These are phyloP conservation scores for Peucedramus taeniatus DNA, from an alignment of 2,113 vertebrate species.

Conservation along the genomic window DNA sequence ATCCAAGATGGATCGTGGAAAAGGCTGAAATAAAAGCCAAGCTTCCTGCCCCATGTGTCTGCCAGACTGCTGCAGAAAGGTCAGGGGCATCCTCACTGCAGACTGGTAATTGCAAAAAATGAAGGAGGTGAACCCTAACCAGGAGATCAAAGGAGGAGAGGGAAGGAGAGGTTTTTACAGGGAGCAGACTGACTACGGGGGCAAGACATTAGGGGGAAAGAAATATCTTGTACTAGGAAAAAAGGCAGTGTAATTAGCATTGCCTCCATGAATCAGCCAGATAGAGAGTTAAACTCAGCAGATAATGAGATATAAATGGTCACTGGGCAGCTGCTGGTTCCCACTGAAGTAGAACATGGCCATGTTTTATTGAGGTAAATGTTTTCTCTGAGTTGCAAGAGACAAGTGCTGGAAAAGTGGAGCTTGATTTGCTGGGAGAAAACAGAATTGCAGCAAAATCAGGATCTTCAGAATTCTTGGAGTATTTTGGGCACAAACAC, in stretches of 20 bases:
- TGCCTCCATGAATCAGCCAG: background rate
- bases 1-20: slow-evolving; percentile 65
- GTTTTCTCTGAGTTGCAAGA: fast-evolving
- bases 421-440: background rate
- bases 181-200: slow-evolving; percentile 4
- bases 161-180: background rate
- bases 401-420: background rate
- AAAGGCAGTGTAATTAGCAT: background rate
- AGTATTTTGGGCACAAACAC: fast-evolving
- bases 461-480: background rate
- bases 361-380: background rate
- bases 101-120: slow-evolving; percentile 70
- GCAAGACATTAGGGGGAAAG: background rate
- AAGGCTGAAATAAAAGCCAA: slow-evolving; percentile 50
- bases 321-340: background rate
- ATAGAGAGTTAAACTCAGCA: background rate
- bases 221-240: background rate
- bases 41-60: slow-evolving; percentile 75
- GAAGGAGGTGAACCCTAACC: slow-evolving; percentile 65
- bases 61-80: slow-evolving; percentile 71
- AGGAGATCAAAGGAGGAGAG: slow-evolving; percentile 67
- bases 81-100: slow-evolving; percentile 68
- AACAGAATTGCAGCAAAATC: background rate
- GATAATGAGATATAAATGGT: fast-evolving
- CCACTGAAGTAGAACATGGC: fast-evolving